phyloP scores from a whole-genome alignment of 2,113 vertebrate species.

The Plestiodon gilberti region DNA sequence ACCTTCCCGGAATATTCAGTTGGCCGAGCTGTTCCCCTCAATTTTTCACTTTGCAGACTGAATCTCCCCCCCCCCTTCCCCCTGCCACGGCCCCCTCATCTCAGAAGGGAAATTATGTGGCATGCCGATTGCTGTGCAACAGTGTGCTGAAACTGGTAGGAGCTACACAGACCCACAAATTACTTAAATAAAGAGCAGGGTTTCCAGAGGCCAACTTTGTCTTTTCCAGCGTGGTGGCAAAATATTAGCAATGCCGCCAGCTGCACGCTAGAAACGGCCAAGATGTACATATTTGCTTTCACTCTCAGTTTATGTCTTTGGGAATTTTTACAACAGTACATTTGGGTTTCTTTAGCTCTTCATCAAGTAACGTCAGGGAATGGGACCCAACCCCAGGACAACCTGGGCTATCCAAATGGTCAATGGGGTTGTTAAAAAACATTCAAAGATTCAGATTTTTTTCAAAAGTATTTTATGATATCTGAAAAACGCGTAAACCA shows the following conservation, averaged over 20 bases:
- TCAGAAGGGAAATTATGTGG: conserved; percentile 64
- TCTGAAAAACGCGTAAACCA: not conserved
- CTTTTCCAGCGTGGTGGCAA: conserved; percentile 17
- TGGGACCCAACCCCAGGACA: not conserved
- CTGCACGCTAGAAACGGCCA: not conserved
- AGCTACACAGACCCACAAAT: conserved; percentile 40
- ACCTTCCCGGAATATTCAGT: conserved; percentile 73
- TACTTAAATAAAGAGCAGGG: conserved; percentile 9
- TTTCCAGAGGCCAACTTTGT: not conserved
- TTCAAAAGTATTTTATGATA: not conserved
- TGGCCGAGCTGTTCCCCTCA: conserved; percentile 63
- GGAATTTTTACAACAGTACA: not conserved
- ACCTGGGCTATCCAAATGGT: not conserved
- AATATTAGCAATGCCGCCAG: conserved; percentile 4
- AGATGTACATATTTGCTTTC: not conserved
- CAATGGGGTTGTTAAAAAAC: not conserved
- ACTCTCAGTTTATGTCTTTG: not conserved
- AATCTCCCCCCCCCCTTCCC: conserved; percentile 31
- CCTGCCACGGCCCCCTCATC: conserved; percentile 43
- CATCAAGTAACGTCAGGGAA: conserved; percentile 32
- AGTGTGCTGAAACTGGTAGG: conserved; percentile 40
- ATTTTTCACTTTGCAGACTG: conserved; percentile 67
- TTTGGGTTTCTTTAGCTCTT: conserved; percentile 28
- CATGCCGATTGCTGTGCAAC: conserved; percentile 44
- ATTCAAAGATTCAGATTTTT: not conserved